A percentile compares a stretch with the other conserved stretches of the same genome.
Conservation (phyloP, 2,888 invertebrate genomes). For the Mantis religiosa region DNA sequence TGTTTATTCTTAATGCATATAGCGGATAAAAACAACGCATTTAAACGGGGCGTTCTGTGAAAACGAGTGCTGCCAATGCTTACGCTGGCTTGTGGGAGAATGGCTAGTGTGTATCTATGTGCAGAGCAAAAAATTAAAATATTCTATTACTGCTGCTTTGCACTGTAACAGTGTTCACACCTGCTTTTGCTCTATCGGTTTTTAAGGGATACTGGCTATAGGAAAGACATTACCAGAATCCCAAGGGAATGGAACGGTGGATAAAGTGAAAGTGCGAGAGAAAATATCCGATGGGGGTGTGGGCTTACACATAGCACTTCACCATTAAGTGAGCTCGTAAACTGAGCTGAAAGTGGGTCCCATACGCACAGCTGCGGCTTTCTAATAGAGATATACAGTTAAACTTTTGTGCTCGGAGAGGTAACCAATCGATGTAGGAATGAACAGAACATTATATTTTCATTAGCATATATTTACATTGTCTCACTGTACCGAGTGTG, state of each 20-base stretch:
- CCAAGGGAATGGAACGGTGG: not conserved
- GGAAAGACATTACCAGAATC: not conserved
- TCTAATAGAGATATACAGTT: not conserved
- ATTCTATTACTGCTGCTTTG: not conserved
- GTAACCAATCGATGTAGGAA: not conserved
- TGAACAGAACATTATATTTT: not conserved
- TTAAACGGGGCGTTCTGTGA: not conserved
- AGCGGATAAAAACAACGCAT: not conserved
- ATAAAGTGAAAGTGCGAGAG: not conserved
- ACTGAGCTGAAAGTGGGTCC: not conserved
- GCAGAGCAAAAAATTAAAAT: not conserved
- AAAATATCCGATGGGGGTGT: not conserved
- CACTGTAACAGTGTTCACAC: not conserved
- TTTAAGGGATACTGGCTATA: not conserved
- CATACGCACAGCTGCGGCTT: not conserved
- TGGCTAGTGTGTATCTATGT: not conserved
- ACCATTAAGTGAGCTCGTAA: not conserved
- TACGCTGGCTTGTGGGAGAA: not conserved
- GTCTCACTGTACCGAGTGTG: not conserved
- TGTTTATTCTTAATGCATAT: not conserved
- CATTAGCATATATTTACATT: not conserved
- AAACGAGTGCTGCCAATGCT: not conserved
- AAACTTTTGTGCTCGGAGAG: not conserved
- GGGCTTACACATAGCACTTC: not conserved
- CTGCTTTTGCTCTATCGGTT: not conserved